Conservation (phyloP, 2,113 vertebrate species). For the Pyrgilauda ruficollis region DNA sequence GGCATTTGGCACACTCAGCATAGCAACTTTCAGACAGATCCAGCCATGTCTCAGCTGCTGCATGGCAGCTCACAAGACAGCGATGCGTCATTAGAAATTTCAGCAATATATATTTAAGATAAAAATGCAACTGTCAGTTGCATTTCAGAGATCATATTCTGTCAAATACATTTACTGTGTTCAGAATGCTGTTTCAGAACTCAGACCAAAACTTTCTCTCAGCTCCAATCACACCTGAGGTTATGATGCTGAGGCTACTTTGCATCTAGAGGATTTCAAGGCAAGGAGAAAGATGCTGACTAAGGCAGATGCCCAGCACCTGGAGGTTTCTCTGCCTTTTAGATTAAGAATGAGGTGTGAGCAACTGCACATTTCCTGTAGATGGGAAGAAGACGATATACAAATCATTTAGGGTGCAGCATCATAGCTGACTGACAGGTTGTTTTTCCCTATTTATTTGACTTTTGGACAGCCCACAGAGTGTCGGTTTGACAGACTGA, state of each 20-base stretch:
- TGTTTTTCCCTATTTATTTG: neutral
- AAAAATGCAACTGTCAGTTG: neutral
- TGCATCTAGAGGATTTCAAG: neutral
- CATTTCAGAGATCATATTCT: neutral
- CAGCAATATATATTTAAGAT: neutral
- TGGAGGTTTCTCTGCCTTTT: neutral
- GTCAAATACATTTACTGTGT: neutral
- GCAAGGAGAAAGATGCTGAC: neutral
- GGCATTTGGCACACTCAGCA: neutral
- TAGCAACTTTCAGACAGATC: neutral
- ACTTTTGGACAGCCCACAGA: neutral
- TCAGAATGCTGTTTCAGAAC: neutral
- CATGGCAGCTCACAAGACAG: neutral
- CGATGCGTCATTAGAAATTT: neutral
- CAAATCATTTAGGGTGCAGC: neutral
- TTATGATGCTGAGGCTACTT: neutral
- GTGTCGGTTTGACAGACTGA: neutral
- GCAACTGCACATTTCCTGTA: neutral
- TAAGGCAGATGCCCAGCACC: neutral
- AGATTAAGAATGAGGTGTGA: neutral
- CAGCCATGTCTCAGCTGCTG: neutral
- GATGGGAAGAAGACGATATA: neutral
- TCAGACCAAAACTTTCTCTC: neutral
- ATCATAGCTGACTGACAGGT: neutral
- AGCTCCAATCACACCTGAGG: neutral